phyloP scores from a whole-genome alignment of 2,888 invertebrate species.

The Drosophila subsilvestris region DNA sequence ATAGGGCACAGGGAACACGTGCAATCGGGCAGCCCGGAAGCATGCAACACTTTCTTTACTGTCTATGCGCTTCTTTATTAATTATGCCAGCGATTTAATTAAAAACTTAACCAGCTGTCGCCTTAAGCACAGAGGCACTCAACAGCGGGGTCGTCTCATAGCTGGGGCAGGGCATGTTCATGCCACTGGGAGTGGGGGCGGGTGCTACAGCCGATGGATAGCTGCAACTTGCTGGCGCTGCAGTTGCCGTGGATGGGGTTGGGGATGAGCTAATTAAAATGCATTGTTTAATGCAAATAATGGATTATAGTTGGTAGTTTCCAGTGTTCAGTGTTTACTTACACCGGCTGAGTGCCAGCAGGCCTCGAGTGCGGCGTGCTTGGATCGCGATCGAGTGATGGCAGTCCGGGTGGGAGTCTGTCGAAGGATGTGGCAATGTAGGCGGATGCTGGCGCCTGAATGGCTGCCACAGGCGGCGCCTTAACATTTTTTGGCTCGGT shows the following conservation, averaged over 20 bases:
- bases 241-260: slow-evolving; percentile 42
- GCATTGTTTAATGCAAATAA: slow-evolving; percentile 58
- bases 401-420: neutral
- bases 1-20: neutral
- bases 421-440: slow-evolving; percentile 14
- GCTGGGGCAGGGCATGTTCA: slow-evolving; percentile 42
- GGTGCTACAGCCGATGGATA: slow-evolving; percentile 20
- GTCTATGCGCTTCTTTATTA: slow-evolving; percentile 49
- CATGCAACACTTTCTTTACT: slow-evolving; percentile 52
- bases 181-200: slow-evolving; percentile 15
- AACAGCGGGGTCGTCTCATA: slow-evolving; percentile 60
- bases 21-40: slow-evolving; percentile 38
- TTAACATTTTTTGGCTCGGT: slow-evolving; percentile 46
- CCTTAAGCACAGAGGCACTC: slow-evolving; percentile 58
- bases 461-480: slow-evolving; percentile 47
- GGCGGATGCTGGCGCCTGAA: slow-evolving; percentile 41
- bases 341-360: slow-evolving; percentile 48
- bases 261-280: slow-evolving; percentile 70
- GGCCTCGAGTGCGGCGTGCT: slow-evolving; percentile 19
- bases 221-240: slow-evolving; percentile 52
- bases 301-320: slow-evolving; percentile 54
- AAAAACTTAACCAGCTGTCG: slow-evolving; percentile 65
- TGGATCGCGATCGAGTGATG: neutral
- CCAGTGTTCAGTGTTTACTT: slow-evolving; percentile 48
- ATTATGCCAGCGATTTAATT: slow-evolving; percentile 63